phyloP scores from a whole-genome alignment of 1,140 invertebrate species.

The Zaprionus vittiger region DNA sequence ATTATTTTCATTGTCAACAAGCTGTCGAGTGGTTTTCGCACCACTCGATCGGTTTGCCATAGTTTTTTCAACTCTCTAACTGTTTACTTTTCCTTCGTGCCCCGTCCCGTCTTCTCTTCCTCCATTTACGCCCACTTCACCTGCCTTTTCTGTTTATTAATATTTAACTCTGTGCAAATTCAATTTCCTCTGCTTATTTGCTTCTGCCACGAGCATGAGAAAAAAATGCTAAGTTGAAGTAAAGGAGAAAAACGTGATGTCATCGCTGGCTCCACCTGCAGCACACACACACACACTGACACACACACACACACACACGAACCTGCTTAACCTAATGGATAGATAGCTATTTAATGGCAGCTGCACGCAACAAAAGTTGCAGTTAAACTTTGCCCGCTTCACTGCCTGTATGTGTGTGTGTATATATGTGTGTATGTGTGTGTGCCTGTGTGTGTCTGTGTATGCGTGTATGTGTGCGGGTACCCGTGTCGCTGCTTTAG shows the following conservation, averaged over 20 bases:
- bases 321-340: conserved; percentile 50
- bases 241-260: conserved; percentile 32
- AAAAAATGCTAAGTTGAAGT: conserved; percentile 8
- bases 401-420: background rate
- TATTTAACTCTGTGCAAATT: conserved; percentile 44
- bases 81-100: conserved; percentile 12
- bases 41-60: conserved; percentile 46
- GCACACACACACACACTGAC: conserved; percentile 10
- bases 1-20: conserved; percentile 81
- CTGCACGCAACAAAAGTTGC: conserved; percentile 57
- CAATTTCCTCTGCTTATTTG: conserved; percentile 42
- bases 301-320: conserved; percentile 11
- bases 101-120: background rate
- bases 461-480: conserved; percentile 12
- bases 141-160: conserved; percentile 20
- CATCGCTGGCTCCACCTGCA: conserved; percentile 34
- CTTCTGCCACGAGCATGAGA: conserved; percentile 10
- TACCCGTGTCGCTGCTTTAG: conserved; percentile 26
- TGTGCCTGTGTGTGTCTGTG: background rate
- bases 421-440: conserved; percentile 3
- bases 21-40: conserved; percentile 68
- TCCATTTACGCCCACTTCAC: background rate
- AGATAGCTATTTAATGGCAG: conserved; percentile 57
- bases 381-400: conserved; percentile 46
- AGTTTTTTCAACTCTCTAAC: conserved; percentile 45